phyloP scores from a whole-genome alignment of 2,797 vertebrate genomes.

The Sebastes miniatus region DNA sequence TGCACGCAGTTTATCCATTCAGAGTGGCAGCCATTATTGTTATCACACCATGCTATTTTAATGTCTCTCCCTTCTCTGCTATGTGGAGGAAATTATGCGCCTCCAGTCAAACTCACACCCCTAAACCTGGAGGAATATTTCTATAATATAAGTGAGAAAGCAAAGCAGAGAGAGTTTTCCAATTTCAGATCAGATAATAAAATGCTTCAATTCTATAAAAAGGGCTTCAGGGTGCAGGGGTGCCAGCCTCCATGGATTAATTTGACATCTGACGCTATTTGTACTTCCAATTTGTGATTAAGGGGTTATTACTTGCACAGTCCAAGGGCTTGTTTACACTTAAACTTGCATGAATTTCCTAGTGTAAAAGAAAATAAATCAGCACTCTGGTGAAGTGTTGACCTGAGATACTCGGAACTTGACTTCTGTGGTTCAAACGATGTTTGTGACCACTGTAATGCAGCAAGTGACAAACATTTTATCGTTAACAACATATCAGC shows the following conservation, averaged over 20 bases:
- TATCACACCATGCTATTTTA: neutral
- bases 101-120: too few species aligned
- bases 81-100: too few species aligned
- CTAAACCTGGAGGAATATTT: too few species aligned
- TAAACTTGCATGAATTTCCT: neutral
- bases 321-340: slow-evolving; percentile 24
- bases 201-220: slow-evolving; percentile 22
- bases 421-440: neutral
- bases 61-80: too few species aligned
- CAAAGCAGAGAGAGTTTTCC: slow-evolving; percentile 7
- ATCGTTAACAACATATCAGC: neutral
- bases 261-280: slow-evolving; percentile 32
- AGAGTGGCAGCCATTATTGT: slow-evolving; percentile 31
- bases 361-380: neutral
- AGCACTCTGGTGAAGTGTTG: neutral
- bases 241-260: neutral
- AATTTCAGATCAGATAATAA: slow-evolving; percentile 45
- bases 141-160: neutral
- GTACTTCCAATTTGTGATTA: slow-evolving; percentile 16
- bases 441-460: neutral
- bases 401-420: neutral
- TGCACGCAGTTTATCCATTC: neutral
- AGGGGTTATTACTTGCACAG: neutral
- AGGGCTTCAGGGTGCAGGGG: neutral
- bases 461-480: neutral